These are phyloP conservation scores for Elymnias hypermnestra DNA, from an alignment of 1,140 invertebrate species.

Conservation along the genomic window DNA sequence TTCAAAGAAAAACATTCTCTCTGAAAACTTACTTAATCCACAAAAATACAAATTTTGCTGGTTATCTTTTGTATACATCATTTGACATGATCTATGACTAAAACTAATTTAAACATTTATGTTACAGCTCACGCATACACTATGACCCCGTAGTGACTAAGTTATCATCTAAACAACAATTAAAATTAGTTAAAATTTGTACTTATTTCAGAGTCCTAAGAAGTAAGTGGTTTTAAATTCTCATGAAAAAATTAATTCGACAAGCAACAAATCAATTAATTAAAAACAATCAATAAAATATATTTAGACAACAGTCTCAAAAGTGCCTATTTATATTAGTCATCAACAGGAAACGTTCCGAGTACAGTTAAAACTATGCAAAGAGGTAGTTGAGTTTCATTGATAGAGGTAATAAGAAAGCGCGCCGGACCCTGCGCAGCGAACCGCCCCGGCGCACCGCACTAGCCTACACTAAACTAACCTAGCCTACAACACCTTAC, in stretches of 20 bases:
- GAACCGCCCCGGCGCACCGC: conserved; percentile 54
- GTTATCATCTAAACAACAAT: conserved; percentile 66
- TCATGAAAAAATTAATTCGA: conserved; percentile 48
- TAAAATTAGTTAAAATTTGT: conserved; percentile 71
- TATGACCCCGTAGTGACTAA: conserved; percentile 48
- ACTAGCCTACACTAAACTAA: conserved; percentile 50
- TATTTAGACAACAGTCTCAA: conserved; percentile 71
- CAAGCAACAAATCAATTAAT: conserved; percentile 57
- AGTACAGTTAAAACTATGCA: conserved; percentile 66
- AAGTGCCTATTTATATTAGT: conserved; percentile 57
- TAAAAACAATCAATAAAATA: conserved; percentile 72
- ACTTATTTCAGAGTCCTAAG: conserved; percentile 69
- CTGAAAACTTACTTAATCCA: no score
- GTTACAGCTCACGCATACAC: conserved; percentile 38
- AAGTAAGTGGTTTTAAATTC: conserved; percentile 45
- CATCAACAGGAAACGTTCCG: conserved; percentile 57
- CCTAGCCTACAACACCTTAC: conserved; percentile 64
- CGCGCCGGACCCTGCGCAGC: conserved; percentile 68
- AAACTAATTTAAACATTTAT: conserved; percentile 12
- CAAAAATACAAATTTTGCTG: no score
- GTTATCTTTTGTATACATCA: conserved; percentile 5
- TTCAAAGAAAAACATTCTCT: no score
- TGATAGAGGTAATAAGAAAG: conserved; percentile 53
- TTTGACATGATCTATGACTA: conserved; percentile 28
- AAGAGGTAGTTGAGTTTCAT: conserved; percentile 72